Evolutionary conservation across 2,113 vertebrate genomes (phyloP), one percentile per base, ranked within the genome.

Genomic region (Aegypius monachus): DNA sequence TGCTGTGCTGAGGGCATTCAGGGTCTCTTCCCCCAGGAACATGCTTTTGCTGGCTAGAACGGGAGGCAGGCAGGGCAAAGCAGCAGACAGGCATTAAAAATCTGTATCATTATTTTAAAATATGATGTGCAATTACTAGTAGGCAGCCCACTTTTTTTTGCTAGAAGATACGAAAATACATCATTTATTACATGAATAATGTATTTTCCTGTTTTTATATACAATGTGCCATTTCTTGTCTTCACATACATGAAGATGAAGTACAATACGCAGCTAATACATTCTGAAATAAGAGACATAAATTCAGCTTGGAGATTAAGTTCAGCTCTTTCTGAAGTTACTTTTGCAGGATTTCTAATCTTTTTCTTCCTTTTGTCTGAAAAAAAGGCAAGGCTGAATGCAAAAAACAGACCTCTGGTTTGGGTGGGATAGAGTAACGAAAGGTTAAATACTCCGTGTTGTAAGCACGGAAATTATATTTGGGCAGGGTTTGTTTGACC

Each of bases 241-340:
- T 86, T 93, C 73, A 40, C 55, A 40, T 79, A 75, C 12, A 40
- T 58, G 81, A 65, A 85, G 31, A 85, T 59, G 34, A 95, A 85
- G 42, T 34, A 93, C 26, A 82, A 58, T 48, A 68, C 5, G 23
- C 43, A 80, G 53, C 45, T 79, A 72, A 40, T 45, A 45, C 32
- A 55, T 79, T 94, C 71, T 90, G 68, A 93, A 81, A 73, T 43
- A 77, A 81, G 56, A 65, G 20, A 31, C 53, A 72, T 34, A 67
- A 77, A 53, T 66, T 91, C 86, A 88, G n/a, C 31, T 70, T 77
- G 34, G 58, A 70, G 21, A 91, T 81, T 55, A 73, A 40, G n/a
- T 65, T 86, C 58, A 68, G 32, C 22, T 94, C n/a, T 90, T 95
- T 94, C 63, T 86, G 58, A 96, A 95, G 56, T 42, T 38, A 89